These are phyloP conservation scores for Helobdella robusta DNA, from an alignment of 2,888 invertebrate species.

Conservation along the genomic window DNA sequence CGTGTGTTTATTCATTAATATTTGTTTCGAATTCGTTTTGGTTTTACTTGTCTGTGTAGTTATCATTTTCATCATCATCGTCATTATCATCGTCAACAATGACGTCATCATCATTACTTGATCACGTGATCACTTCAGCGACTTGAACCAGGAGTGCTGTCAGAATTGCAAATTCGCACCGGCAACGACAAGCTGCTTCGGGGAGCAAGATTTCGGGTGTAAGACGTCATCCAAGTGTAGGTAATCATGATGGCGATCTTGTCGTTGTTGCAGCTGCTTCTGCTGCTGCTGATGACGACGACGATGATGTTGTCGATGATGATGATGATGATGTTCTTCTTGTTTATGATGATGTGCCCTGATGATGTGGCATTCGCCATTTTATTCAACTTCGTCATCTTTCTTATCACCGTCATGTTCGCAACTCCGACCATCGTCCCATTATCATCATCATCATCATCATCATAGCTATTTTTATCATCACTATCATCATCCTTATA, in stretches of 20 bases:
- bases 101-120: too few species aligned
- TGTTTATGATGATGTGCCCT: not conserved
- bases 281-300: not conserved
- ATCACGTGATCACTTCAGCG: constrained; percentile 55
- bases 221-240: constrained; percentile 66
- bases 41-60: not conserved
- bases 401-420: not conserved
- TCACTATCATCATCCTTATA: not conserved
- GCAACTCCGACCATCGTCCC: too few species aligned
- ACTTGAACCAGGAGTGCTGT: constrained; percentile 88
- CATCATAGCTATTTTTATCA: not conserved
- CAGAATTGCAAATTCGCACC: constrained; percentile 79
- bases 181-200: constrained; percentile 55
- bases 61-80: too few species aligned
- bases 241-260: constrained; percentile 31
- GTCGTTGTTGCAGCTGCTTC: not conserved
- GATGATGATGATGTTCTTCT: not conserved
- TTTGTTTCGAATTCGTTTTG: too few species aligned
- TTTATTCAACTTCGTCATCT: not conserved
- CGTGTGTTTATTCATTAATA: too few species aligned
- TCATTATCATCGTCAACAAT: too few species aligned
- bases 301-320: not conserved
- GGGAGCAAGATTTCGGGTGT: constrained; percentile 58
- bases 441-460: not conserved
- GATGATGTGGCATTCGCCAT: not conserved